Conservation (phyloP, 2,888 invertebrate genomes). For the Flexamia atlantica region DNA sequence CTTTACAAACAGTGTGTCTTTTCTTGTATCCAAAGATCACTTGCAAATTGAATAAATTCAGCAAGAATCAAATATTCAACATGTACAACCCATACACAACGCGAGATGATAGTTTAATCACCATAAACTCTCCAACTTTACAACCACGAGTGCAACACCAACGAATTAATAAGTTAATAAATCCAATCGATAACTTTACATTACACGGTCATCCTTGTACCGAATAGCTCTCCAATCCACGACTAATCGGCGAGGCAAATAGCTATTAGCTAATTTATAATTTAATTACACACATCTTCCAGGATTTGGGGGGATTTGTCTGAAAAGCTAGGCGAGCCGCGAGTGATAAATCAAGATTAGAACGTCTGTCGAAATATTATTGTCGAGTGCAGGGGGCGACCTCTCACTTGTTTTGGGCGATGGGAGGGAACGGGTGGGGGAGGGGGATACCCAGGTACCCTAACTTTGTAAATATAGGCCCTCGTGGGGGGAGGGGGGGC, state of each 20-base stretch:
- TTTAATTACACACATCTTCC: constrained; percentile 55
- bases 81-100: no score
- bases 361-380: constrained; percentile 50
- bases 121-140: constrained; percentile 1
- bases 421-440: no score
- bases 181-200: constrained; percentile 3
- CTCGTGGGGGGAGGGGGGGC: constrained; percentile 6
- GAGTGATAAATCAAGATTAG: constrained; percentile 51
- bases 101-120: no score
- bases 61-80: no score
- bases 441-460: constrained; percentile 12
- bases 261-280: constrained; percentile 54
- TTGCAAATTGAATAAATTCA: no score
- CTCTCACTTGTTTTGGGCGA: neutral
- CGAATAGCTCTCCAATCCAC: no score
- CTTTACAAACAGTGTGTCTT: no score
- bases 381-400: constrained; percentile 20
- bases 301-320: constrained; percentile 5
- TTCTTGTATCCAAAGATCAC: no score
- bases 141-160: neutral
- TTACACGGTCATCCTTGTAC: neutral
- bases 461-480: constrained; percentile 46
- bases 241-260: neutral
- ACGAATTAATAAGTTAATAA: neutral
- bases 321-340: neutral